A percentile compares a stretch with the other conserved stretches of the same genome.
These are phyloP conservation scores for Calephelis virginiensis DNA, from an alignment of 1,140 invertebrate species.

Conservation along the genomic window DNA sequence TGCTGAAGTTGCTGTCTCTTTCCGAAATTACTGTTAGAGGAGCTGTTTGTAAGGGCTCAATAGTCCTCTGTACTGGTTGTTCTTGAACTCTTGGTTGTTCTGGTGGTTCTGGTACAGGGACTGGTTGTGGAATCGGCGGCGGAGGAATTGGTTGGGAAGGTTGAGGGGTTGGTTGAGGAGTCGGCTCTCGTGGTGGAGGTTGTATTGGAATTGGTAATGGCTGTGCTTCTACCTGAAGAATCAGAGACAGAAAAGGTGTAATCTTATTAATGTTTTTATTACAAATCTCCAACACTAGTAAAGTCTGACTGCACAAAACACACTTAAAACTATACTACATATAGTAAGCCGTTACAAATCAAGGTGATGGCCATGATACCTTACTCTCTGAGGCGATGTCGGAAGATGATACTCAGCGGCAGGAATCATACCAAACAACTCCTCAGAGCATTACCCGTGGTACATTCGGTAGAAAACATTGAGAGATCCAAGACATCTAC, in stretches of 20 bases:
- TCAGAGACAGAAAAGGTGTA: not conserved
- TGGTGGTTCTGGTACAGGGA: not conserved
- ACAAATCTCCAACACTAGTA: too few relatives aligned
- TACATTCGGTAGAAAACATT: too few relatives aligned
- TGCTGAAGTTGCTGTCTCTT: conserved; percentile 22
- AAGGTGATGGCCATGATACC: too few relatives aligned
- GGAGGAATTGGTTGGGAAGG: not conserved
- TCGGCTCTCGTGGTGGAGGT: conserved; percentile 6
- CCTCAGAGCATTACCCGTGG: too few relatives aligned
- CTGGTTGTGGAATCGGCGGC: not conserved
- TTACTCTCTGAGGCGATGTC: too few relatives aligned
- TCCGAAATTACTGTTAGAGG: not conserved
- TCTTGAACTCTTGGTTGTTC: not conserved
- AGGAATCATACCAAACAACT: too few relatives aligned
- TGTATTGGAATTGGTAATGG: conserved; percentile 7
- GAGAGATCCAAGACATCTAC: too few relatives aligned
- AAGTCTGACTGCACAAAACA: too few relatives aligned
- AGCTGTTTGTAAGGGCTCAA: not conserved
- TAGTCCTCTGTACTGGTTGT: not conserved
- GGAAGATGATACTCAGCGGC: too few relatives aligned
- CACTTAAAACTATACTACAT: too few relatives aligned
- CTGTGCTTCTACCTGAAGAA: conserved; percentile 21
- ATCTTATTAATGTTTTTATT: too few relatives aligned
- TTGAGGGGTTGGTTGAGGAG: not conserved
- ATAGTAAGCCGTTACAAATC: too few relatives aligned